Conservation (phyloP, 2,888 invertebrate species). For the Lissocephala sabroskyi region DNA sequence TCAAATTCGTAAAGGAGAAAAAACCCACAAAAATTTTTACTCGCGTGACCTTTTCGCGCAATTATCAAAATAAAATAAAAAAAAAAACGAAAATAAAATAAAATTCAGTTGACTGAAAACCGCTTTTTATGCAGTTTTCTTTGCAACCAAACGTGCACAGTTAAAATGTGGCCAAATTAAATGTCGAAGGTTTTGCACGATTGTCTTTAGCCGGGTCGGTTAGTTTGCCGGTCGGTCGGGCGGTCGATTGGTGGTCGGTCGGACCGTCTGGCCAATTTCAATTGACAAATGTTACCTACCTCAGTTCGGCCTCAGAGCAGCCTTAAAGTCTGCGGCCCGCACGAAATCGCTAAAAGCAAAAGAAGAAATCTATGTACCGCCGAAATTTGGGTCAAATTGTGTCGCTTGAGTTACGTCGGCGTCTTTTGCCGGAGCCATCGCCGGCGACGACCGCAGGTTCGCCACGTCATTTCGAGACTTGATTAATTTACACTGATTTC, state of each 20-base stretch:
- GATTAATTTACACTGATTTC: constrained; percentile 33
- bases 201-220: constrained; percentile 27
- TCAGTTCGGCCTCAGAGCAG: constrained; percentile 23
- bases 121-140: constrained; percentile 31
- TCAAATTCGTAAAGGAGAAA: constrained; percentile 15
- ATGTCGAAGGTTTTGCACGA: constrained; percentile 62
- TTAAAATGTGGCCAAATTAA: constrained; percentile 55
- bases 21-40: constrained; percentile 23
- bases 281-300: constrained; percentile 54
- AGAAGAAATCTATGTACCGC: constrained; percentile 32
- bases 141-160: constrained; percentile 49
- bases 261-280: constrained; percentile 35
- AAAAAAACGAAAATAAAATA: background rate
- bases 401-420: constrained; percentile 39
- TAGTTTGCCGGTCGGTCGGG: constrained; percentile 14
- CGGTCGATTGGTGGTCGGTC: constrained; percentile 15
- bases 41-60: constrained; percentile 52
- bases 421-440: constrained; percentile 14
- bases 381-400: constrained; percentile 51
- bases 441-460: background rate
- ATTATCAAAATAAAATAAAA: constrained; percentile 38
- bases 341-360: constrained; percentile 31
- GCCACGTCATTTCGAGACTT: constrained; percentile 11
- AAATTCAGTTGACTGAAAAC: no score
- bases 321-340: constrained; percentile 29